Evolutionary conservation across 2,888 invertebrate species (phyloP).

Genomic region (Mesodorylaimus sp.): DNA sequence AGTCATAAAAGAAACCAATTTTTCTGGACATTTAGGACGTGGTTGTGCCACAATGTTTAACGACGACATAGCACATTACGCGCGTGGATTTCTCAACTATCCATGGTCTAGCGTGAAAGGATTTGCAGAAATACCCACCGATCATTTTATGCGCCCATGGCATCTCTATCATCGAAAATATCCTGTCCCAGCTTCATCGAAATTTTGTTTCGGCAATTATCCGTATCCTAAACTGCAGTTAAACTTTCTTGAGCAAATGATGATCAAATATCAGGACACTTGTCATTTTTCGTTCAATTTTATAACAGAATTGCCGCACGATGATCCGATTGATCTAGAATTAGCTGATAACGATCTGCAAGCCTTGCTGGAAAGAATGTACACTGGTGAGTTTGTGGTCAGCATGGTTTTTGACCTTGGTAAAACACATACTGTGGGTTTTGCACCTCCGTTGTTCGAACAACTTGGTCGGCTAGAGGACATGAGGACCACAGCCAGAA

Average conservation of each 20-base stretch:
- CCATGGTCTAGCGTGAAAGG: slow-evolving; percentile 43
- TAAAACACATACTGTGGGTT: too few species aligned
- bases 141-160: slow-evolving; percentile 58
- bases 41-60: slow-evolving; percentile 60
- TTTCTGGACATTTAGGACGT: background rate
- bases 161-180: background rate
- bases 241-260: slow-evolving; percentile 49
- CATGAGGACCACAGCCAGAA: too few species aligned
- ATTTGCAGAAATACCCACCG: slow-evolving; percentile 56
- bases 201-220: slow-evolving; percentile 52
- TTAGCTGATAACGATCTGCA: slow-evolving; percentile 46
- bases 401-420: too few species aligned
- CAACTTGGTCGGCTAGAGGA: too few species aligned
- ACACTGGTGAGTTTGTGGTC: too few species aligned
- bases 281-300: slow-evolving; percentile 65
- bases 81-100: slow-evolving; percentile 55
- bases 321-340: slow-evolving; percentile 57
- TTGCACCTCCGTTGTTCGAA: too few species aligned
- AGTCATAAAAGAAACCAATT: too few species aligned
- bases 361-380: slow-evolving; percentile 15
- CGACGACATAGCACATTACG: slow-evolving; percentile 57
- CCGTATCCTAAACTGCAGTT: slow-evolving; percentile 51
- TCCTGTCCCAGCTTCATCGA: slow-evolving; percentile 34
- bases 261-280: slow-evolving; percentile 41
- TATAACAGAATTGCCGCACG: slow-evolving; percentile 64